These are phyloP conservation scores for Diaprepes abbreviatus DNA, from an alignment of 2,888 invertebrate genomes.

Conservation along the genomic window DNA sequence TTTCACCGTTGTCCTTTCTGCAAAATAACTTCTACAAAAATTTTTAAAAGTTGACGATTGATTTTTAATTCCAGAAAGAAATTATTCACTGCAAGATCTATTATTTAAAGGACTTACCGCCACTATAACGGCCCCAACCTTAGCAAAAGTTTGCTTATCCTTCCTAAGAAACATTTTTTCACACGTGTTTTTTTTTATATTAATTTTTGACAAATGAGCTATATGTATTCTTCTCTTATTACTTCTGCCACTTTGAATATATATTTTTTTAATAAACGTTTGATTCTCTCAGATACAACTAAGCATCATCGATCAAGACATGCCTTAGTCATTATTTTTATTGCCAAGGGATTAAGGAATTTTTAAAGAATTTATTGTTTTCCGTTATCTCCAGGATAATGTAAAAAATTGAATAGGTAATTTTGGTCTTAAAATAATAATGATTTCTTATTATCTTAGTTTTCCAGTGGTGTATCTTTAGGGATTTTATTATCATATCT, in stretches of 20 bases:
- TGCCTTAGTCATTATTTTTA: not conserved
- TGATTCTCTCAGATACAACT: not conserved
- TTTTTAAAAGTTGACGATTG: too few relatives aligned
- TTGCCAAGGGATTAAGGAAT: not conserved
- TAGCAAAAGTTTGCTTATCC: constrained; percentile 21
- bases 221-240: too few relatives aligned
- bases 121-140: constrained; percentile 18
- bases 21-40: too few relatives aligned
- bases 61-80: too few relatives aligned
- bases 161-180: not conserved
- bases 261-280: too few relatives aligned
- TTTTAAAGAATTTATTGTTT: not conserved
- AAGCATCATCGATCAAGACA: not conserved
- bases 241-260: too few relatives aligned
- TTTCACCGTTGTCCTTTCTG: too few relatives aligned
- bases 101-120: constrained; percentile 22
- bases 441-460: not conserved
- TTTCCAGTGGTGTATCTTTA: too few relatives aligned
- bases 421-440: not conserved
- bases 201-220: too few relatives aligned
- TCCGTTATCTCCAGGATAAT: not conserved
- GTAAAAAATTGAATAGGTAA: not conserved
- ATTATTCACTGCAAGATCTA: too few relatives aligned
- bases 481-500: too few relatives aligned
- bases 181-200: not conserved